A percentile compares a stretch with the other conserved stretches of the same genome.
Evolutionary conservation across 2,888 invertebrate genomes (phyloP).

Genomic region (Phortica okadai): DNA sequence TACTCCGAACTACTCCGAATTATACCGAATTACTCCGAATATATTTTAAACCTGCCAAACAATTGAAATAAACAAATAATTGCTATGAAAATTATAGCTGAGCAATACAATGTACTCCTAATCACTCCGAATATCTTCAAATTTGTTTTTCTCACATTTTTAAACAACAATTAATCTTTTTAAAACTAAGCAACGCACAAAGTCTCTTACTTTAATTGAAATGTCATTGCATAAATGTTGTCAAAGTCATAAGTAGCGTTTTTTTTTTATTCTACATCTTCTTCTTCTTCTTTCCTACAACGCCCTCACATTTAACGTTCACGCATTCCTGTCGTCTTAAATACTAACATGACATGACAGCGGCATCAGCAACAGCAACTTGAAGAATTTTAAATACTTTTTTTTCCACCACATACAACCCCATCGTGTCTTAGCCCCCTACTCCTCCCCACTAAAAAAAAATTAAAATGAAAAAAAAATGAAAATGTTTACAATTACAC

Average conservation of each 20-base stretch:
- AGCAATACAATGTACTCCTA: too few species aligned
- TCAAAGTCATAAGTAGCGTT: not conserved
- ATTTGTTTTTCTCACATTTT: too few species aligned
- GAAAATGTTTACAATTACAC: constrained; percentile 68
- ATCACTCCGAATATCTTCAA: too few species aligned
- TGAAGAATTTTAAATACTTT: constrained; percentile 14
- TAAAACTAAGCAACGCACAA: not conserved
- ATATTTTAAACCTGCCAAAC: too few species aligned
- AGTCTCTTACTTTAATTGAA: not conserved
- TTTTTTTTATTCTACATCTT: not conserved
- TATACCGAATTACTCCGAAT: too few species aligned
- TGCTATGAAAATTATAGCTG: too few species aligned
- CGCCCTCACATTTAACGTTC: not conserved
- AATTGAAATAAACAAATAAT: too few species aligned
- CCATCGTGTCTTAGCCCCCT: not conserved
- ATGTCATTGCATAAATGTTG: not conserved
- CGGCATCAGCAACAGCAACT: constrained; percentile 1
- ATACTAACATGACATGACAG: constrained; percentile 22
- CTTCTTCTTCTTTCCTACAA: not conserved
- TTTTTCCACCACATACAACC: not conserved
- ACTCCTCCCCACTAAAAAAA: not conserved
- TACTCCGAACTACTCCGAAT: too few species aligned
- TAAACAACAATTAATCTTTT: too few species aligned
- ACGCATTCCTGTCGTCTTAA: constrained; percentile 13
- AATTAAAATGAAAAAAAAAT: constrained; percentile 10